Base-by-base conservation (phyloP, 2,113 vertebrate species). In the Ceyx margarethae region DNA sequence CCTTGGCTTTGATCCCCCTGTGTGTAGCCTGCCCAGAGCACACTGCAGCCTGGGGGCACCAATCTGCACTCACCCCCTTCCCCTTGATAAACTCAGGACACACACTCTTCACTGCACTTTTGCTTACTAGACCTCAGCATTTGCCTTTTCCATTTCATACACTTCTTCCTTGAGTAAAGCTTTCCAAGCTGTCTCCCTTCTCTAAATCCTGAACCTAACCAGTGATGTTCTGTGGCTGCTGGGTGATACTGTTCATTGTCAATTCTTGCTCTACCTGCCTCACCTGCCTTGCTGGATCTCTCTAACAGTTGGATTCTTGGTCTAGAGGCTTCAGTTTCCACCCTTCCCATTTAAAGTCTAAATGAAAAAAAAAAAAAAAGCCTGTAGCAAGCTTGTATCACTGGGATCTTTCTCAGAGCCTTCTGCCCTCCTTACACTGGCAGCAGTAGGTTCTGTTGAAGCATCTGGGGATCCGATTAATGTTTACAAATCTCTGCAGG, bases 1-100 rank as follows among this genome's bases (percentile, higher is more conserved):
- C 89, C 60, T 87, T 72, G 89, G 73, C 72, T 78, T 87, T 60
- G 74, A 96, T 74, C 68, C 76, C 93, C 40, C 56, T 40, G 85
- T 7, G 33, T 46, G 78, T 20, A 86, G 75, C 58, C 50, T 73
- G 77, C 50, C 51, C 85, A 46, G 46, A 56, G 77, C 58, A 40
- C 57, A 12, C 20, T 46, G 75, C 37, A 66, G 66, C 51, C 50
- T 0, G 0, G 46, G 50, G 84, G 33, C 69, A 90, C 66, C 74
- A 10, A 26, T 16, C 45, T 68, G 78, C 37, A 56, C 62, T 61
- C 42, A 42, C 33, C 33, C 51, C 2, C 11, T 10, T 66, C 54
- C 40, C 40, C 23, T 9, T 9, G 8, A 91, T 60, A 79, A 80
- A 74, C 48, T 71, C 69, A 11, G 12, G n/a, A 65, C 18, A 68